A percentile compares a stretch with the other conserved stretches of the same genome.
Evolutionary conservation across 2,797 vertebrate genomes (phyloP).

Genomic region (Telmatherina bonti): DNA sequence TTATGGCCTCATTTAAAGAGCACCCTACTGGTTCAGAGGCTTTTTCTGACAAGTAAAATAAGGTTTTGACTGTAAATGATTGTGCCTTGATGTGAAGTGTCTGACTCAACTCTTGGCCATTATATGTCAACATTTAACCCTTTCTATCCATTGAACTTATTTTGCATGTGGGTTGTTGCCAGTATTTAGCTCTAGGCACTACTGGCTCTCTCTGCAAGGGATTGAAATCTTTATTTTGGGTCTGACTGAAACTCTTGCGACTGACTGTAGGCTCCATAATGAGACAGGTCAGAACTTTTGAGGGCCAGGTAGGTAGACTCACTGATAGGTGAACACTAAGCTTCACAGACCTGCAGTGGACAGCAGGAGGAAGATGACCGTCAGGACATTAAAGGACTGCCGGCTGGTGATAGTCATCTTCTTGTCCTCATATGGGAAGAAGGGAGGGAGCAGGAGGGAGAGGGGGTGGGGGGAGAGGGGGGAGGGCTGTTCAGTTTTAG

Average conservation of each 20-base stretch:
- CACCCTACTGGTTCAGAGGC: slow-evolving; percentile 24
- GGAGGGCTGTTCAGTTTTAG: slow-evolving; percentile 69
- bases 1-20: slow-evolving; percentile 38
- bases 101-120: slow-evolving; percentile 41
- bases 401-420: slow-evolving; percentile 96
- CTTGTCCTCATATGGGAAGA: slow-evolving; percentile 88
- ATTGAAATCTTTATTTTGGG: slow-evolving; percentile 18
- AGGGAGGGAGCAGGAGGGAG: slow-evolving; percentile 63
- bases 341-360: slow-evolving; percentile 90
- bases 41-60: slow-evolving; percentile 34
- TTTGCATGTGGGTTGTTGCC: slow-evolving; percentile 14
- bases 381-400: slow-evolving; percentile 92
- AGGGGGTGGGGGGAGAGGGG: slow-evolving; percentile 26
- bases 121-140: slow-evolving; percentile 35
- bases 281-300: slow-evolving; percentile 3
- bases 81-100: slow-evolving; percentile 35
- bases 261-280: slow-evolving; percentile 6
- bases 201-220: slow-evolving; percentile 8
- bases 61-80: slow-evolving; percentile 32
- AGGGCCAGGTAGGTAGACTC: slow-evolving; percentile 25
- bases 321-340: slow-evolving; percentile 38
- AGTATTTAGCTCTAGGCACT: slow-evolving; percentile 32
- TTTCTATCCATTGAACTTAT: background rate
- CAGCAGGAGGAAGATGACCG: slow-evolving; percentile 89
- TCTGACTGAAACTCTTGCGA: slow-evolving; percentile 8